phyloP scores from a whole-genome alignment of 92 coral and sea anemone species.

The Muricea muricata region DNA sequence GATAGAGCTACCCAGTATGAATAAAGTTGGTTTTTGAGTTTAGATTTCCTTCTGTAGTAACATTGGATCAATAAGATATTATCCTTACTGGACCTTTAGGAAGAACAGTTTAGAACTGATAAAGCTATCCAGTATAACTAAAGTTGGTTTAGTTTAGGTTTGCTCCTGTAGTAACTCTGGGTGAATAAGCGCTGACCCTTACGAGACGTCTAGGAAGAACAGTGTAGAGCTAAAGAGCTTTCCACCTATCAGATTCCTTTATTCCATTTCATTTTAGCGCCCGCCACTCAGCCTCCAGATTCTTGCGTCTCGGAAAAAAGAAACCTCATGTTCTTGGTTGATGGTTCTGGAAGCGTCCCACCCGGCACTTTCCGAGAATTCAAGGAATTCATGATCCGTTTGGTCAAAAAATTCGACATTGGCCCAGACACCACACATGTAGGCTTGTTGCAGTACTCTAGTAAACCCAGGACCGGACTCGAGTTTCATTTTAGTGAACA shows the following conservation, averaged over 20 bases:
- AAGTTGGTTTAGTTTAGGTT: too few species aligned
- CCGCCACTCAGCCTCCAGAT: not conserved
- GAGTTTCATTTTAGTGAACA: slow-evolving; percentile 16
- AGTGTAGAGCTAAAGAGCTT: not conserved
- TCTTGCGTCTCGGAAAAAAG: not conserved
- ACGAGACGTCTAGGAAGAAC: too few species aligned
- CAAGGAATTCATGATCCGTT: slow-evolving; percentile 24
- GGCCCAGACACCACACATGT: slow-evolving; percentile 21
- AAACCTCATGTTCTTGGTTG: slow-evolving; percentile 37
- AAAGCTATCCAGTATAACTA: too few species aligned
- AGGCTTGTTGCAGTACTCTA: slow-evolving; percentile 25
- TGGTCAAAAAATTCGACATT: slow-evolving; percentile 24
- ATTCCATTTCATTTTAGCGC: not conserved
- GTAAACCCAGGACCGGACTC: slow-evolving; percentile 8
- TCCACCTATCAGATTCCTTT: too few species aligned
- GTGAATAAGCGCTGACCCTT: too few species aligned
- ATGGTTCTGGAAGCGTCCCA: slow-evolving; percentile 43
- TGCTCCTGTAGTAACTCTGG: too few species aligned
- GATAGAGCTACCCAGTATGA: too few species aligned
- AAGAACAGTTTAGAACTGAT: too few species aligned
- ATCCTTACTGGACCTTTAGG: too few species aligned
- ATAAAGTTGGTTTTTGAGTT: too few species aligned
- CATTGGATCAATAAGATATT: too few species aligned
- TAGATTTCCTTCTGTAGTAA: too few species aligned
- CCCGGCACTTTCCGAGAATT: slow-evolving; percentile 12